Conservation (phyloP, 2,797 vertebrate genomes). For the Lateolabrax maculatus region DNA sequence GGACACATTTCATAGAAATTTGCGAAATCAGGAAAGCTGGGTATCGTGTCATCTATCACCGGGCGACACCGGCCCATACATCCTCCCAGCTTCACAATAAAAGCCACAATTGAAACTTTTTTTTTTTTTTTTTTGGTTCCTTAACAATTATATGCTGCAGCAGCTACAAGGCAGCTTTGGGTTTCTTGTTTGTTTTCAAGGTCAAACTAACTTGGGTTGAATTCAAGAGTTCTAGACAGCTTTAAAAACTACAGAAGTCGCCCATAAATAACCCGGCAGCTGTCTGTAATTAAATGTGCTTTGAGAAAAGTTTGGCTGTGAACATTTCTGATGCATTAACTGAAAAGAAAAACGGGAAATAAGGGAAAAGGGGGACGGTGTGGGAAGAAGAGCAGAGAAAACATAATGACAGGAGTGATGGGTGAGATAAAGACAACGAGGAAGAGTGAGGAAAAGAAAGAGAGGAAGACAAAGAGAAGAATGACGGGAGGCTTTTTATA, state of each 20-base stretch:
- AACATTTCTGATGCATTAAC: background rate
- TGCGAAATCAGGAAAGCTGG: slow-evolving; percentile 80
- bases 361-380: background rate
- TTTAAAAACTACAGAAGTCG: background rate
- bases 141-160: slow-evolving; percentile 54
- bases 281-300: background rate
- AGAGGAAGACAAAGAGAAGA: background rate
- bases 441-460: background rate
- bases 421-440: background rate
- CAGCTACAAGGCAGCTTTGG: slow-evolving; percentile 1
- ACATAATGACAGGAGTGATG: background rate
- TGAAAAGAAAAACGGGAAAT: background rate
- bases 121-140: slow-evolving; percentile 30
- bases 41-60: slow-evolving; percentile 74
- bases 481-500: background rate
- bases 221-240: slow-evolving; percentile 7
- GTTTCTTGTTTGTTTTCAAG: slow-evolving; percentile 54
- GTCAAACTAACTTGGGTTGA: slow-evolving; percentile 58
- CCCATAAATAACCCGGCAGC: background rate
- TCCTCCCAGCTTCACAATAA: slow-evolving; percentile 71
- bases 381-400: background rate
- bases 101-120: slow-evolving; percentile 70
- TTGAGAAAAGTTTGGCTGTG: background rate
- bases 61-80: slow-evolving; percentile 51
- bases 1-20: slow-evolving; percentile 84